Base-by-base conservation (phyloP, 2,888 invertebrate genomes). In the Plagodis dolabraria region DNA sequence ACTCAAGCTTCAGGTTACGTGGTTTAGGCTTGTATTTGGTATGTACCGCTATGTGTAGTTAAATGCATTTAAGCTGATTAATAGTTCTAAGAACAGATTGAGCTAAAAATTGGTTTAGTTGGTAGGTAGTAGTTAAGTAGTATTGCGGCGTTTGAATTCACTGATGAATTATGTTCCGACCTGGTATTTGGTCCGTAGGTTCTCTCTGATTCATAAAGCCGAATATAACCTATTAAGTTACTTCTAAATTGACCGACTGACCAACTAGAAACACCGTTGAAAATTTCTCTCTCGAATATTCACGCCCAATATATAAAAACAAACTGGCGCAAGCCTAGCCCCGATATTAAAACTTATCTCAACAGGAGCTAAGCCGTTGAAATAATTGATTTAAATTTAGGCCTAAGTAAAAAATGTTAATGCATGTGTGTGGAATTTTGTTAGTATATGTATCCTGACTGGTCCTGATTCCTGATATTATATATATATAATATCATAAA, bases 41-140 rank as follows among this genome's bases (percentile, higher is more conserved):
- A 55, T 33, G 46, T 60, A 60, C 60, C 60, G 60, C 55, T 60
- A 60, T 44, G 47, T 51, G 51, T 51, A 47, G 54, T 60, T 60
- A 47, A 60, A 60, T 60, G 60, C 60, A 60, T 51, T 60, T 60
- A 52, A 44, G 34, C 44, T 60, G 60, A 60, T 55, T 60, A 51
- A 60, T 60, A 47, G 60, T 60, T 60, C 60, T 51, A 44, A 5
- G 60, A 60, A 60, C 33, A 52, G 54, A 60, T 60, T 60, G 44
- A 40, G 50, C 51, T 55, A 44, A 44, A 55, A 55, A 47, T 60
- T 60, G 51, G 60, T 60, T 59, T 55, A 35, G 54, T 53, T 38
- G 34, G 49, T 45, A 44, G 8, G 4, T 45, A 49, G 49, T 49
- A 33, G 40, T 48, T 36, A 38, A 40, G 50, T 22, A 22, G 22